Evolutionary conservation across 2,797 vertebrate genomes (phyloP).

Genomic region (Schizopygopsis malacanthus): DNA sequence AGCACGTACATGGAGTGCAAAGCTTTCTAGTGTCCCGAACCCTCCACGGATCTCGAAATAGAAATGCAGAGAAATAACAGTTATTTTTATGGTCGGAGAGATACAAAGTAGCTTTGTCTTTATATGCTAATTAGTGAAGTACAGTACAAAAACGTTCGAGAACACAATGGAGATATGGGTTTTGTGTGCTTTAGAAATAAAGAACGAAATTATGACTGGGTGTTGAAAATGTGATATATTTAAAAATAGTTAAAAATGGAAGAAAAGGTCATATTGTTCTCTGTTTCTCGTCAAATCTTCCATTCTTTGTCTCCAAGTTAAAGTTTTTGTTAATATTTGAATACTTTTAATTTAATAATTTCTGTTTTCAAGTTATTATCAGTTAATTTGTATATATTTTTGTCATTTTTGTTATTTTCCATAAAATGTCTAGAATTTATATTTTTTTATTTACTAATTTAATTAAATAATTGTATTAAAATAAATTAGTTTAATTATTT

Average conservation of each 20-base stretch:
- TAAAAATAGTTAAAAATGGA: background rate
- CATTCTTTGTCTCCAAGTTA: background rate
- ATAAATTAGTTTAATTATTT: too few species aligned
- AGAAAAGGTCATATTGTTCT: background rate
- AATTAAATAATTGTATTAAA: too few species aligned
- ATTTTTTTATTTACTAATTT: too few species aligned
- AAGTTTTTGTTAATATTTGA: too few species aligned
- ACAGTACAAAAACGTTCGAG: background rate
- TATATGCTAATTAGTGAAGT: background rate
- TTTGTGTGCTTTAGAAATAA: background rate
- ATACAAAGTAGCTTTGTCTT: background rate
- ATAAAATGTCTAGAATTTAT: too few species aligned
- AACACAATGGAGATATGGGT: background rate
- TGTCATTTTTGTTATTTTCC: too few species aligned
- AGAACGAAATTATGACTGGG: background rate
- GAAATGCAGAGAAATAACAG: background rate
- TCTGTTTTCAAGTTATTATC: too few species aligned
- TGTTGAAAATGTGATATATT: background rate
- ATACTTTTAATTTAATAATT: too few species aligned
- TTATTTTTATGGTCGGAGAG: background rate
- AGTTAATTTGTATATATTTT: too few species aligned
- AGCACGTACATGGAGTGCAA: background rate
- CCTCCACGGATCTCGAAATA: slow-evolving; percentile 9
- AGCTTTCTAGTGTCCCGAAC: background rate
- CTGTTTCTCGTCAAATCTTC: background rate